phyloP scores from a whole-genome alignment of 2,888 invertebrate species.

The Caenorhabditis panamensis region DNA sequence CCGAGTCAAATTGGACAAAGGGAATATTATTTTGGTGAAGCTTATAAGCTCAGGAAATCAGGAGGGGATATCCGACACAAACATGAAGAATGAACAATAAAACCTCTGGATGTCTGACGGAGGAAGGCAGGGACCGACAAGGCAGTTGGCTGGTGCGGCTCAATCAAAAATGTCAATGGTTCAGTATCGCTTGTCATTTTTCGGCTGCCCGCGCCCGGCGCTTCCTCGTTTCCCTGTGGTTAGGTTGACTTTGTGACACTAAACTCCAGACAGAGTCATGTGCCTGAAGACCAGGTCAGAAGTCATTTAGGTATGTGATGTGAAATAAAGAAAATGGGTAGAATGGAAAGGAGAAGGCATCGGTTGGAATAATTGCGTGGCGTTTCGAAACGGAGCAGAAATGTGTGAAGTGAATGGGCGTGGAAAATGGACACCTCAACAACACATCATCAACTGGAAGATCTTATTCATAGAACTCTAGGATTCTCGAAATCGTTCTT shows the following conservation, averaged over 20 bases:
- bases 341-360: constrained; percentile 1
- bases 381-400: background rate
- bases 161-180: constrained; percentile 55
- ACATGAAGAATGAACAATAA: constrained; percentile 12
- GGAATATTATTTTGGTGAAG: too few species aligned
- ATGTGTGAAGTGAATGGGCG: background rate
- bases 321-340: background rate
- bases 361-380: constrained; percentile 20
- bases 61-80: background rate
- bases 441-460: constrained; percentile 10
- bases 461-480: background rate
- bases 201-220: too few species aligned
- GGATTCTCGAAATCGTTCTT: background rate
- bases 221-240: constrained; percentile 22
- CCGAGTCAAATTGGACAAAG: constrained; percentile 37
- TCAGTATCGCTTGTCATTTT: constrained; percentile 42
- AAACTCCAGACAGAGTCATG: constrained; percentile 42
- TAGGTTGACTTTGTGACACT: constrained; percentile 29
- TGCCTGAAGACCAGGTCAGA: constrained; percentile 31
- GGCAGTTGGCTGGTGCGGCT: constrained; percentile 46
- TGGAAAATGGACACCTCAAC: constrained; percentile 3
- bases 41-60: too few species aligned
- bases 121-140: constrained; percentile 17
- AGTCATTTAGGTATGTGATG: too few species aligned
- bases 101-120: constrained; percentile 25